Evolutionary conservation across 1,140 invertebrate species (phyloP), one percentile per base, ranked within the genome.

Genomic region (Polypedilum vanderplanki): DNA sequence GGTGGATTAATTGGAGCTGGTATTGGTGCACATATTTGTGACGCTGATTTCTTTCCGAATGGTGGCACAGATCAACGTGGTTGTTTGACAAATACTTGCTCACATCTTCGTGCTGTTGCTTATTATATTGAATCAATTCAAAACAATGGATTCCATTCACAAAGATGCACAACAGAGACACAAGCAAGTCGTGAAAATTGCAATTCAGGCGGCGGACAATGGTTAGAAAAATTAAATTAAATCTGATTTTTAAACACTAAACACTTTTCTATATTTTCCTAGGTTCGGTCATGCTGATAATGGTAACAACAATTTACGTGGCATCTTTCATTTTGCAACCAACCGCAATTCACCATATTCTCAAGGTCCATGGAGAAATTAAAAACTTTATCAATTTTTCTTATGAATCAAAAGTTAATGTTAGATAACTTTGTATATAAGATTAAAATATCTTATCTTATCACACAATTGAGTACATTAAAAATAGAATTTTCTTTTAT

Each of bases 41-140:
- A 90, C 78, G 88, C 86, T 64, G 90, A 93, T 81, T 92, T 90
- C 79, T 91, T 88, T 80, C 88, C 89, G 12, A 91, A 91, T 79
- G 89, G 89, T 40, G 89, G 88, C 5, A 82, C 80, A 1, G 77
- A 82, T 7, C 91, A 93, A 79, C 88, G 89, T 7, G 91, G 91
- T 1, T 93, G 92, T 75, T 70, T 70, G 5, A 70, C 65, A n/a
- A 70, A 70, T 18, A 70, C 65, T 18, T 70, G 65, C 65, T 70
- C 65, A 18, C 65, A 70, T 70, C 20, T 70, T 20, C 17, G 65
- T 20, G 65, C 65, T 70, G 65, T 70, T 22, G 1, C 65, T 5
- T 20, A 8, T 1, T 70, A 20, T 22, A 17, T 70, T 70, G 65
- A 70, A 20, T 70, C 65, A 20, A 22, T 70, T 18, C 9, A 10